Evolutionary conservation across 2,113 vertebrate genomes (phyloP), one percentile per base, ranked within the genome.

Genomic region (Sorex fumeus): DNA sequence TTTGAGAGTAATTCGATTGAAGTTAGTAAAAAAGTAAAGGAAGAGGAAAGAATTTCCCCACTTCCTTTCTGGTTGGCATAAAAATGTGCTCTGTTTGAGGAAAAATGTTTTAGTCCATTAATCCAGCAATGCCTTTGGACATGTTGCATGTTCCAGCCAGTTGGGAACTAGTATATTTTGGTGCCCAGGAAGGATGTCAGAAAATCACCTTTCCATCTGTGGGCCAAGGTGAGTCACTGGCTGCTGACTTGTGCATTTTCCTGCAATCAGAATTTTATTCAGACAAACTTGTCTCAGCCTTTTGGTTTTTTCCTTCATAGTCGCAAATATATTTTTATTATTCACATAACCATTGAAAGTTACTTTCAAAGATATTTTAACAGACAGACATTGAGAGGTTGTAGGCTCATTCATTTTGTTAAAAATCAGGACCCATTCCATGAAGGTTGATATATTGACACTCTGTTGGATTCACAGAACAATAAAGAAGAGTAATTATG

Each of bases 11-110:
- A 69, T 53, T 7, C 91, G 57, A 75, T 32, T 66, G 69, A 92
- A 19, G 60, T 80, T 53, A 92, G 77, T 57, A 77, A 40, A 36
- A 93, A 90, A 90, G 62, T 60, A 86, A 92, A 92, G 64, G 47
- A 86, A 95, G 23, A 91, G 32, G 53, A 69, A 91, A 88, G 18
- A 90, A 90, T 94, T 27, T 18, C 32, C 64, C 28, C 18, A 69
- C 47, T 84, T 93, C 60, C 83, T 84, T 53, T 93, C 67, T 75
- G 45, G 34, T 90, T 95, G 94, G 28, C 67, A 30, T 47, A 23
- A 50, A 66, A 28, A 80, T 85, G 13, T 34, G 25, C 34, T 92
- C 6, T 9, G 32, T 81, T 43, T 67, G 36, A 77, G 87, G 66
- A 30, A 93, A 89, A 62, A 19, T 28, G 21, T 77, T 16, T 69